phyloP scores from a whole-genome alignment of 2,888 invertebrate species.

The Macrostomum cliftonense region DNA sequence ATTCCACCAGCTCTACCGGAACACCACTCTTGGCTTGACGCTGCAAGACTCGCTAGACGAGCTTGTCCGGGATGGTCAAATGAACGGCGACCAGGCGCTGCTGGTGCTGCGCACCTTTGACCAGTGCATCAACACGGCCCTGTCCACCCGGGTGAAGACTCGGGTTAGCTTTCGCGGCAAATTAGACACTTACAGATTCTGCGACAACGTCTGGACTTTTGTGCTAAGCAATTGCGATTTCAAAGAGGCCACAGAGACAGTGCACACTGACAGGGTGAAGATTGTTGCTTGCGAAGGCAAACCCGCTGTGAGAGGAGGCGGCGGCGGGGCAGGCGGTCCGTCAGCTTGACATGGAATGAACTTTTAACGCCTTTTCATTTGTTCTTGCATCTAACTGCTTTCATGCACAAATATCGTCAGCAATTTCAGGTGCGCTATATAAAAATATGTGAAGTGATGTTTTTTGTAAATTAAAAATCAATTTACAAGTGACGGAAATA shows the following conservation, averaged over 20 bases:
- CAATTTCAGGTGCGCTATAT: no score
- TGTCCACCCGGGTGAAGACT: slow-evolving; percentile 67
- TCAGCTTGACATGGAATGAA: no score
- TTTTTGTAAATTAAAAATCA: no score
- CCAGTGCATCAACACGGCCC: slow-evolving; percentile 77
- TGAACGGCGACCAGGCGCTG: slow-evolving; percentile 72
- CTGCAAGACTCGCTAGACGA: slow-evolving; percentile 92
- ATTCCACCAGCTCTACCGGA: slow-evolving; percentile 75
- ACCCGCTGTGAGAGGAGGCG: no score
- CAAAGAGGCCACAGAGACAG: slow-evolving; percentile 56
- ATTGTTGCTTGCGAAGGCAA: slow-evolving; percentile 38
- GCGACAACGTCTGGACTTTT: slow-evolving; percentile 99
- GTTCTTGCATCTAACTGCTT: no score
- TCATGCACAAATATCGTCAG: no score
- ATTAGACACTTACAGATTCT: slow-evolving; percentile 63
- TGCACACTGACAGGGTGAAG: slow-evolving; percentile 31
- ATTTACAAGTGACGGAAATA: no score
- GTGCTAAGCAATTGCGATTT: slow-evolving; percentile 95
- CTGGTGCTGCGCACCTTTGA: slow-evolving; percentile 89
- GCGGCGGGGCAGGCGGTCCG: no score
- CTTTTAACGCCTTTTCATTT: no score
- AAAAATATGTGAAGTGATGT: no score
- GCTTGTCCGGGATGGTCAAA: slow-evolving; percentile 69
- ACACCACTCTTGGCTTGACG: slow-evolving; percentile 88
- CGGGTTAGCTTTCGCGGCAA: slow-evolving; percentile 62